phyloP scores from a whole-genome alignment of 2,888 invertebrate species.

The Agrypnus murinus region DNA sequence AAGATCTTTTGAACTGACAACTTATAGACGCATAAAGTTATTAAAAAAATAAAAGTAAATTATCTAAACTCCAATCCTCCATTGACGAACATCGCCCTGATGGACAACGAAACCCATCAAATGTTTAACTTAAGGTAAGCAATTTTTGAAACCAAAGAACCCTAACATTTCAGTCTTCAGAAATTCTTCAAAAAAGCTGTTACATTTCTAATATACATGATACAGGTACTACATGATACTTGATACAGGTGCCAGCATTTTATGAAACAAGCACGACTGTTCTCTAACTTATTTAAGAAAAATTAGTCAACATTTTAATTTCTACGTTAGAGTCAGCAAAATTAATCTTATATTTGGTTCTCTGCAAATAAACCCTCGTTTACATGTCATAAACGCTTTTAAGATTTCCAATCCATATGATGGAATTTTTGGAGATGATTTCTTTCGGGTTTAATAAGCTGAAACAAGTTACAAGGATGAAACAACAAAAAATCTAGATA shows the following conservation, averaged over 20 bases:
- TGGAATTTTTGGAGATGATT: constrained; percentile 39
- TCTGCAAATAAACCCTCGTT: neutral
- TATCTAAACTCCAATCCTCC: constrained; percentile 29
- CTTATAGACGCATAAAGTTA: too few species aligned
- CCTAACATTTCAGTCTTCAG: neutral
- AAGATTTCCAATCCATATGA: constrained; percentile 23
- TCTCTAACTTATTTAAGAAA: neutral
- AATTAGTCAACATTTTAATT: neutral
- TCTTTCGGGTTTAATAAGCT: constrained; percentile 18
- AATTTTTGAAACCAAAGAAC: neutral
- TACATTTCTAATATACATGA: constrained; percentile 7
- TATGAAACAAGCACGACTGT: neutral
- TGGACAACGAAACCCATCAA: constrained; percentile 3
- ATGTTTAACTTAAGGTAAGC: constrained; percentile 27
- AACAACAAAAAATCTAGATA: neutral
- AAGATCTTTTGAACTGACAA: too few species aligned
- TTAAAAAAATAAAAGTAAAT: too few species aligned
- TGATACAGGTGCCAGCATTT: constrained; percentile 35
- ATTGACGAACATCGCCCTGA: constrained; percentile 27
- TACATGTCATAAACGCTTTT: neutral
- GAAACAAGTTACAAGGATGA: neutral
- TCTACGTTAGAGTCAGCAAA: neutral
- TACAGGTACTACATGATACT: too few species aligned
- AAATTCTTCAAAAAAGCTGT: neutral
- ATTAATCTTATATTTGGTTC: neutral